A percentile compares a stretch with the other conserved stretches of the same genome.
Evolutionary conservation across 2,113 vertebrate genomes (phyloP).

Genomic region (Rynchops niger): DNA sequence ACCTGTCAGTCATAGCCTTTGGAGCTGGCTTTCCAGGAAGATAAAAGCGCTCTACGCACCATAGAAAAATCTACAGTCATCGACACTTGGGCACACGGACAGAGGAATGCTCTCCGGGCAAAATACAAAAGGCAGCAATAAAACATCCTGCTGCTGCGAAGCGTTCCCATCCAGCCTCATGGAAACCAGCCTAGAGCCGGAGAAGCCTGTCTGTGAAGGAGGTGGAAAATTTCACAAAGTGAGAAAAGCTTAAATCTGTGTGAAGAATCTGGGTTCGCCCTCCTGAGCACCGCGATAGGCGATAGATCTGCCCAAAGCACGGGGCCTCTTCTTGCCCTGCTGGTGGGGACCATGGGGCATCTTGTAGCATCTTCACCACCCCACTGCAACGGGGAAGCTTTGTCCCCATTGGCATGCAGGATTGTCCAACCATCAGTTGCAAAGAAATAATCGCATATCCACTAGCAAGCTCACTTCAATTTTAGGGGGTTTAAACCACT

Average conservation of each 20-base stretch:
- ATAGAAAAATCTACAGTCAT: background rate
- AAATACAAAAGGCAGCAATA: conserved; percentile 42
- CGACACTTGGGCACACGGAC: background rate
- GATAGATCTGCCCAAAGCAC: fast-evolving
- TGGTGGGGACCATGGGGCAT: background rate
- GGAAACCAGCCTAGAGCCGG: background rate
- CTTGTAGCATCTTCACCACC: background rate
- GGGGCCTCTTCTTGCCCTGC: fast-evolving
- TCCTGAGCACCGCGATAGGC: fast-evolving
- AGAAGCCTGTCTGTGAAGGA: background rate
- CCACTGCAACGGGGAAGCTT: background rate
- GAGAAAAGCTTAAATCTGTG: background rate
- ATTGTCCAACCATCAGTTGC: background rate
- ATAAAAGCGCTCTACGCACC: background rate
- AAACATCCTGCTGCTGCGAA: background rate
- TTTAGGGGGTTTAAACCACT: background rate
- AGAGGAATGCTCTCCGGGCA: conserved; percentile 29
- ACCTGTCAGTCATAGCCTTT: background rate
- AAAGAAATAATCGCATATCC: background rate
- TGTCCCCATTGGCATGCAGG: background rate
- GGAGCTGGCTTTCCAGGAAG: conserved; percentile 5
- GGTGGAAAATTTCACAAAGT: background rate
- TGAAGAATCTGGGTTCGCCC: background rate
- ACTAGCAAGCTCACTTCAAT: background rate
- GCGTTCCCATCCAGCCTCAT: background rate